phyloP scores from a whole-genome alignment of 2,888 invertebrate genomes.

The Lepidocyrtinus sp. region DNA sequence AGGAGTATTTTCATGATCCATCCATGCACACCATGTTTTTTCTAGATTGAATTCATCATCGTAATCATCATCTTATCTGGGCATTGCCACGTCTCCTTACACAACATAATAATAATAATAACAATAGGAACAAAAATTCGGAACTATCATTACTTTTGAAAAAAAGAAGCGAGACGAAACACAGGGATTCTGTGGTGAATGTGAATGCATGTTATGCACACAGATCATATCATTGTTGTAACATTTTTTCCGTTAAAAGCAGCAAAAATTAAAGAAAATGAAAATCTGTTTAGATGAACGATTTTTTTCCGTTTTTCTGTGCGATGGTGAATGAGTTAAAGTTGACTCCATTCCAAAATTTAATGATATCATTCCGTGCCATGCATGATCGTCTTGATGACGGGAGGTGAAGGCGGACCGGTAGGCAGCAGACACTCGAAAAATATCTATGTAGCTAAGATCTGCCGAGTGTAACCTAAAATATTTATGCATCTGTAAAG shows the following conservation, averaged over 20 bases:
- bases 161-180: constrained; percentile 3
- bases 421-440: not conserved
- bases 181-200: not conserved
- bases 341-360: not conserved
- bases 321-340: not conserved
- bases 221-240: not conserved
- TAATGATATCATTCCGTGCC: constrained; percentile 10
- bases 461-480: too few relatives aligned
- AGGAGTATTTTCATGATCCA: not conserved
- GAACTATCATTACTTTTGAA: constrained; percentile 12
- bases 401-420: constrained; percentile 4
- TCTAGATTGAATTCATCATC: constrained; percentile 6
- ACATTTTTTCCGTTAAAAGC: not conserved
- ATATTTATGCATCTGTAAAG: too few relatives aligned
- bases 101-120: constrained; percentile 9
- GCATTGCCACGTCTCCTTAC: constrained; percentile 18
- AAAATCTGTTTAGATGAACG: not conserved
- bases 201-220: too few relatives aligned
- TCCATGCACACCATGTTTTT: constrained; percentile 1
- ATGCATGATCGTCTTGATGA: constrained; percentile 3
- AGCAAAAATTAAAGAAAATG: not conserved
- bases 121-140: constrained; percentile 9
- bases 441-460: too few relatives aligned
- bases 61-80: constrained; percentile 18
- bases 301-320: not conserved